Evolutionary conservation across 2,888 invertebrate species (phyloP).

Genomic region (Celastrina argiolus): DNA sequence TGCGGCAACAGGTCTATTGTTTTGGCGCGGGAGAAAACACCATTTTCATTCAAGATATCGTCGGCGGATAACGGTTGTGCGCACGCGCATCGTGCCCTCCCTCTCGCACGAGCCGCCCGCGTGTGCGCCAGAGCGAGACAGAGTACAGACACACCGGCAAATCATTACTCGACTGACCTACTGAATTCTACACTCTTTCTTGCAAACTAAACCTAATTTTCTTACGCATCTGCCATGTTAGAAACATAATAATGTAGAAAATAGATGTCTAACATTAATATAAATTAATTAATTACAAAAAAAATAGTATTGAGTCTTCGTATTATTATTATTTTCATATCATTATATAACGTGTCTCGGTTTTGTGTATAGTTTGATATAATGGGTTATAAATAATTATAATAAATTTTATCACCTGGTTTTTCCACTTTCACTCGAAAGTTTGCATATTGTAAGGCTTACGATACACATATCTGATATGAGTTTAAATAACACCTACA

Average conservation of each 20-base stretch:
- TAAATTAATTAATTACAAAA: background rate
- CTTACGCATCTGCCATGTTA: conserved; percentile 62
- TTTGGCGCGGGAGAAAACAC: conserved; percentile 76
- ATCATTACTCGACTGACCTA: conserved; percentile 78
- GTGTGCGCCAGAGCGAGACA: conserved; percentile 42
- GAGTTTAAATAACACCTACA: background rate
- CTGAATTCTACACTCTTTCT: conserved; percentile 78
- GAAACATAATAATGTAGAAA: conserved; percentile 34
- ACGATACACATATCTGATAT: background rate
- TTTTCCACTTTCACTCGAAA: background rate
- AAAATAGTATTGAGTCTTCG: background rate
- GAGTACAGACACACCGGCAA: conserved; percentile 58
- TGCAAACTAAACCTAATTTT: conserved; percentile 74
- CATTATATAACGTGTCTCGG: conserved; percentile 26
- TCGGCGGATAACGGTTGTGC: conserved; percentile 73
- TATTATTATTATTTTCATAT: background rate
- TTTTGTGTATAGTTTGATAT: background rate
- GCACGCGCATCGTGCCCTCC: conserved; percentile 53
- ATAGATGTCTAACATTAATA: background rate
- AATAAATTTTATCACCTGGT: conserved; percentile 1
- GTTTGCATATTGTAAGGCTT: background rate
- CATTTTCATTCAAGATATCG: conserved; percentile 78
- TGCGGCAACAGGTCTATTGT: conserved; percentile 66
- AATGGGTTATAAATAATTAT: too few relatives aligned
- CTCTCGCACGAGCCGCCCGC: conserved; percentile 35